Percentiles rank a stretch among this genome's conserved stretches.
Evolutionary conservation across 2,888 invertebrate genomes (phyloP).

Genomic region (Cataglyphis albicans): DNA sequence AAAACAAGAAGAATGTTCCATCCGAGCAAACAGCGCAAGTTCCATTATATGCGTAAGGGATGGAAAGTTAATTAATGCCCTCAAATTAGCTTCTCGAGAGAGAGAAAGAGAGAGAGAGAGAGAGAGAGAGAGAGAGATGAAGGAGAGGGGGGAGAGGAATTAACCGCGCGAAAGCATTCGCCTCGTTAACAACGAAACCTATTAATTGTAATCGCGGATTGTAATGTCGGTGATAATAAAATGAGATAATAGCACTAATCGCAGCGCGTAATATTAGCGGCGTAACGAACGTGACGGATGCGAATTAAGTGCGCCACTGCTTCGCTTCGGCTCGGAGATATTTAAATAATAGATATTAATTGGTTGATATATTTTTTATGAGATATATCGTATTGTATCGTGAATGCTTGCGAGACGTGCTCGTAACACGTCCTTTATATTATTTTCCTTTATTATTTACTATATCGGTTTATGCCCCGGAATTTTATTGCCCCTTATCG

Average conservation of each 20-base stretch:
- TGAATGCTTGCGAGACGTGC: background rate
- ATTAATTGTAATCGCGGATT: constrained; percentile 39
- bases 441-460: background rate
- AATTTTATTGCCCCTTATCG: constrained; percentile 19
- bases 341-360: constrained; percentile 40
- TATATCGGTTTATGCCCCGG: background rate
- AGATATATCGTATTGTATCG: background rate
- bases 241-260: constrained; percentile 43
- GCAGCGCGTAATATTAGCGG: background rate
- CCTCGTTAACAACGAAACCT: constrained; percentile 16
- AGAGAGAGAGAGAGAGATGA: background rate
- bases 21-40: constrained; percentile 17
- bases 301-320: background rate
- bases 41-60: constrained; percentile 23
- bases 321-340: constrained; percentile 18
- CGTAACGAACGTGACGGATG: constrained; percentile 37
- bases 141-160: background rate
- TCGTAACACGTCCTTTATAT: constrained; percentile 1
- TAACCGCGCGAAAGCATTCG: background rate
- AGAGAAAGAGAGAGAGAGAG: background rate
- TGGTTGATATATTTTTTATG: constrained; percentile 8
- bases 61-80: constrained; percentile 22
- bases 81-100: constrained; percentile 1
- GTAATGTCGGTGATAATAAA: constrained; percentile 23
- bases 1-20: constrained; percentile 25